These are phyloP conservation scores for Tupaia tana DNA, from an alignment of 2,113 vertebrate genomes.

Conservation along the genomic window DNA sequence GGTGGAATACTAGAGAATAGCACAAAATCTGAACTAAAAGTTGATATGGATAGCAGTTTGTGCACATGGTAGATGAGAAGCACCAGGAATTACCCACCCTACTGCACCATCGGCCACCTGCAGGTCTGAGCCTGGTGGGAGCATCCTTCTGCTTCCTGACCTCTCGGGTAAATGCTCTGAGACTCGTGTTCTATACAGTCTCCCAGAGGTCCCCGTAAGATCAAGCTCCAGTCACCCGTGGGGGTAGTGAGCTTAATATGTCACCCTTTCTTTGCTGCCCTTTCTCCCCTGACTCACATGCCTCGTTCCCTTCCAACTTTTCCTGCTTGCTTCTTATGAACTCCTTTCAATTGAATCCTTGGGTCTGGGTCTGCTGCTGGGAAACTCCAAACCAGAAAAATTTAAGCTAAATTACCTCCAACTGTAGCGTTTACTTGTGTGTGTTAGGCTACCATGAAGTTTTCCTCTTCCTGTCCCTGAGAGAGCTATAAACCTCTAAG, in stretches of 20 bases:
- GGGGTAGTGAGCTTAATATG: not conserved
- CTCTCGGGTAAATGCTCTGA: not conserved
- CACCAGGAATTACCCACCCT: not conserved
- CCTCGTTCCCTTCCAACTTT: not conserved
- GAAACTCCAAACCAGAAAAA: not conserved
- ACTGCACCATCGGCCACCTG: not conserved
- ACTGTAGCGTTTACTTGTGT: not conserved
- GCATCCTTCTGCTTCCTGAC: not conserved
- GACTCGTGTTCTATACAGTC: not conserved
- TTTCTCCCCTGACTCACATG: not conserved
- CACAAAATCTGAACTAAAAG: not conserved
- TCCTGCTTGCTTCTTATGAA: not conserved
- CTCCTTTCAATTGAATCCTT: not conserved
- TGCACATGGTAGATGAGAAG: not conserved
- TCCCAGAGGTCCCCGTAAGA: not conserved
- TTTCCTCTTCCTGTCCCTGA: not conserved
- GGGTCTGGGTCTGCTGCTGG: not conserved
- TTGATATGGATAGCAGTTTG: not conserved
- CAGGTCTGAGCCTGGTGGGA: not conserved
- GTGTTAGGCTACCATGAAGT: not conserved
- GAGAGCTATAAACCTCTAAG: not conserved
- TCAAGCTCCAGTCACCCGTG: not conserved
- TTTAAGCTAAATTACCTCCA: not conserved
- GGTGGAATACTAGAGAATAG: not conserved
- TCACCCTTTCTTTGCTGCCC: not conserved